phyloP scores from a whole-genome alignment of 2,797 vertebrate species.

The Peromyscus aztecus region DNA sequence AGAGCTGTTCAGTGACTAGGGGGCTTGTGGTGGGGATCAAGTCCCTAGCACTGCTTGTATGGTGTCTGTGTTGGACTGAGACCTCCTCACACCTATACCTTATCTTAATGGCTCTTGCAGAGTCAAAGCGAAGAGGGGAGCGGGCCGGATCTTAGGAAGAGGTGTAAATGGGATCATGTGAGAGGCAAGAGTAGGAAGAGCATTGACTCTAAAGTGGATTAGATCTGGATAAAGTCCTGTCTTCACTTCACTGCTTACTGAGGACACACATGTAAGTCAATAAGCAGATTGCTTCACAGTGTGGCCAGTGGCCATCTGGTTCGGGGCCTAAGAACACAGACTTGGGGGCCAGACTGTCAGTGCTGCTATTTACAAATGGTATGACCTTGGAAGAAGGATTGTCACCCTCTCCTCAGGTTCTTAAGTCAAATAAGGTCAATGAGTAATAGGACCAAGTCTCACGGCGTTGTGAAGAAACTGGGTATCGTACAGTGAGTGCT shows the following conservation, averaged over 20 bases:
- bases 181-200: not conserved
- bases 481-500: not conserved
- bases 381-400: not conserved
- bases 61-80: not conserved
- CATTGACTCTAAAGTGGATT: not conserved
- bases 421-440: slow-evolving; percentile 1
- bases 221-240: not conserved
- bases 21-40: not conserved
- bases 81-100: not conserved
- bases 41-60: not conserved
- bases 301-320: not conserved
- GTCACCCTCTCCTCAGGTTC: slow-evolving; percentile 11
- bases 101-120: not conserved
- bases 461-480: not conserved
- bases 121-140: not conserved
- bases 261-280: not conserved
- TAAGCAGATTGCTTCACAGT: not conserved
- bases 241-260: not conserved
- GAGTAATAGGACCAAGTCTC: not conserved
- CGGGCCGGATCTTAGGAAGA: not conserved
- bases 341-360: not conserved
- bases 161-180: not conserved
- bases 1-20: not conserved
- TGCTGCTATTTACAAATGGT: not conserved
- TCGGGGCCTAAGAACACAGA: not conserved